Conservation (phyloP, 2,888 invertebrate species). For the Operophtera brumata region DNA sequence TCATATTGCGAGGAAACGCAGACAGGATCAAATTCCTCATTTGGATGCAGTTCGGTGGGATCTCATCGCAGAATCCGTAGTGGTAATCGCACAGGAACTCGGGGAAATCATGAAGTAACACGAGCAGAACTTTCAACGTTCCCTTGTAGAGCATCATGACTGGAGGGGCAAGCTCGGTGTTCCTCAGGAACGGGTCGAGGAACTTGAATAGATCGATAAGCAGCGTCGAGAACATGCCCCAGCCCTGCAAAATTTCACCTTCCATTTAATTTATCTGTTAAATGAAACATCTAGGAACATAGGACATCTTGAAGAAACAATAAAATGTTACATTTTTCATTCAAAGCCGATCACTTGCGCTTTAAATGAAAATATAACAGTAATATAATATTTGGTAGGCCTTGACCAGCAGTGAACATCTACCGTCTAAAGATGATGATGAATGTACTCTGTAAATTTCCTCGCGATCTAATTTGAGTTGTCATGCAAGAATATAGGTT, state of each 20-base stretch:
- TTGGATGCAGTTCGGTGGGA: conserved; percentile 99
- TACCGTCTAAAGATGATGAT: too few species aligned
- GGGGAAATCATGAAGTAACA: conserved; percentile 98
- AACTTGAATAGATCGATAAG: conserved; percentile 98
- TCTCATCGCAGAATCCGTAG: conserved; percentile 99
- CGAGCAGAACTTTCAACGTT: conserved; percentile 95
- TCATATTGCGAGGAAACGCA: conserved; percentile 98
- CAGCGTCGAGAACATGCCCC: conserved; percentile 98
- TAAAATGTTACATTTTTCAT: conserved; percentile 12
- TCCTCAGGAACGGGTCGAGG: conserved; percentile 97
- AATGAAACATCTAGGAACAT: neutral
- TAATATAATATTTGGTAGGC: too few species aligned
- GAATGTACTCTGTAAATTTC: too few species aligned
- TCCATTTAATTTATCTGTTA: conserved; percentile 1
- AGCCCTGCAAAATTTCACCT: conserved; percentile 80
- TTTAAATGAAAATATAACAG: conserved; percentile 2
- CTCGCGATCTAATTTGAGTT: too few species aligned
- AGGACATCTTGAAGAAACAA: conserved; percentile 1
- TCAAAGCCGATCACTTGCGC: conserved; percentile 12
- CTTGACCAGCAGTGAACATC: too few species aligned
- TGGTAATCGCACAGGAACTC: conserved; percentile 99
- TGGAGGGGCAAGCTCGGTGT: conserved; percentile 97
- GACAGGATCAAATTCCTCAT: conserved; percentile 99
- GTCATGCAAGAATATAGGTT: too few species aligned
- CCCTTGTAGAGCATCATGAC: conserved; percentile 97